Evolutionary conservation across 2,888 invertebrate genomes (phyloP), one percentile per base, ranked within the genome.

Genomic region (Oasisia sp.): DNA sequence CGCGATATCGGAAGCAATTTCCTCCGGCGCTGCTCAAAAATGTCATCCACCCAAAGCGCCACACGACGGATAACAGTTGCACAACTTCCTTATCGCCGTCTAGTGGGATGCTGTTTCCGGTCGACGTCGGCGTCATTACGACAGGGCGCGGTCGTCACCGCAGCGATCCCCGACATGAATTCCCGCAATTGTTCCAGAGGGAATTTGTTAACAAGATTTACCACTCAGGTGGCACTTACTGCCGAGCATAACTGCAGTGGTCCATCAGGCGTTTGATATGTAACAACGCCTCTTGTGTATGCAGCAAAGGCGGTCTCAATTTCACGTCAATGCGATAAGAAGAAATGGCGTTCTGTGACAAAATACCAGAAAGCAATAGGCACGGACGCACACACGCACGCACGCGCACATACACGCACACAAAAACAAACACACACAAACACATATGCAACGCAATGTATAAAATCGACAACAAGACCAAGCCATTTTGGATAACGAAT

Each of bases 131-230:
- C 50, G 50, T 50, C 50, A 50, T 50, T 74, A 74, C 74, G 74
- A 74, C 27, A 74, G 74, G 74, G 74, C 27, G 74, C 74, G 74
- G 74, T 74, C 5, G 7, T 74, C 27, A 74, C 74, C 27, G 50
- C 50, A 50, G 5, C 50, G 74, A 74, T 74, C 27, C 74, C 74
- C 74, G 1, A 74, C 19, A 74, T 74, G 74, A 74, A 74, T 74
- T 74, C 74, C 27, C 74, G 27, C 74, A 74, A 74, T 74, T 74
- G 74, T 74, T 4, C 74, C 74, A n/a, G 74, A 27, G 74, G 74
- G 74, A 74, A 74, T 74, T 74, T 19, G 74, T n/a, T 74, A 74
- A 74, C 74, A 74, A 74, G 74, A 74, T 74, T 74, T 74, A 74
- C 74, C n/a, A 74, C 74, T 74, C 74, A 3, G 74, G n/a, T 74